Percentiles rank a stretch among this genome's conserved stretches.
phyloP scores from a whole-genome alignment of 2,797 vertebrate genomes.

The Spinus pinus region DNA sequence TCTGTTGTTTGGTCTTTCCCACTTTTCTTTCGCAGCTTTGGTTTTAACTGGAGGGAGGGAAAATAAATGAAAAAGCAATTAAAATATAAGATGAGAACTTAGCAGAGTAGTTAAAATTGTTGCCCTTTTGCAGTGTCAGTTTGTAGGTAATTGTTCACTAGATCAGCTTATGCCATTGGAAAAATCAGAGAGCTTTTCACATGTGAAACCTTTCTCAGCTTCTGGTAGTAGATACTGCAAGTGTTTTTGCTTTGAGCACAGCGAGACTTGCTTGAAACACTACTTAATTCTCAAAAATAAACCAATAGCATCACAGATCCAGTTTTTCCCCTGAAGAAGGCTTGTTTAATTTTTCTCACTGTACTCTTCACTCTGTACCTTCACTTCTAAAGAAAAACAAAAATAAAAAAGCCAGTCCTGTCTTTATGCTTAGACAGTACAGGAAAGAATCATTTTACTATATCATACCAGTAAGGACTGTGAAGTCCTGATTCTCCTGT shows the following conservation, averaged over 20 bases:
- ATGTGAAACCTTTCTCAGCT: background rate
- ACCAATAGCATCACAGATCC: background rate
- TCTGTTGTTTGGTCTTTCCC: slow-evolving; percentile 32
- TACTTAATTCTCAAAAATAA: background rate
- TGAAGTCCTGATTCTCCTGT: background rate
- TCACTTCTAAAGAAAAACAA: background rate
- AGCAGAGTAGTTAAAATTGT: background rate
- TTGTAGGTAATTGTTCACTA: background rate
- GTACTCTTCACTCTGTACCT: background rate
- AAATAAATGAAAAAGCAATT: background rate
- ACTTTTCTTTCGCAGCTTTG: slow-evolving; percentile 30
- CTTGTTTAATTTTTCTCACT: background rate
- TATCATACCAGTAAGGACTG: background rate
- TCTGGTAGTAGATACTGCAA: background rate
- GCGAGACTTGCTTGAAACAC: background rate
- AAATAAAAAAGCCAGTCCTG: background rate
- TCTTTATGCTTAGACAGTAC: background rate
- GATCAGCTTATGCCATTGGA: background rate
- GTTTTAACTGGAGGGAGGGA: slow-evolving; percentile 65
- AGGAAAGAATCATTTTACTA: background rate
- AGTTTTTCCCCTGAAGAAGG: background rate
- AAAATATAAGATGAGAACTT: background rate
- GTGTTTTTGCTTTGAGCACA: background rate
- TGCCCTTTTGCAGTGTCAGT: background rate
- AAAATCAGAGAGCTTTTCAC: background rate